Percentiles rank a stretch among this genome's conserved stretches.
Conservation (phyloP, 2,888 invertebrate genomes). For the Hipparchia sbordonii region DNA sequence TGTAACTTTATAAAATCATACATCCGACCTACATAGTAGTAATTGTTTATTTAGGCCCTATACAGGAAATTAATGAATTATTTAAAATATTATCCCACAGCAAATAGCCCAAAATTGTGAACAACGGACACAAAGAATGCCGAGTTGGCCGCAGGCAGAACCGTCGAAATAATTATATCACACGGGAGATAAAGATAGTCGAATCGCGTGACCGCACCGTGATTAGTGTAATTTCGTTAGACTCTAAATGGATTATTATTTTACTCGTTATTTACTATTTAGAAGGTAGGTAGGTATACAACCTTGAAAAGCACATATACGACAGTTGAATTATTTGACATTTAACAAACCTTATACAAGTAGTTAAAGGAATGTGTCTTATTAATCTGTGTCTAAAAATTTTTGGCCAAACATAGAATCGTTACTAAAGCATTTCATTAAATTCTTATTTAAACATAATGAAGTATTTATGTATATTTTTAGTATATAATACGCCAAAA, state of each 20-base stretch:
- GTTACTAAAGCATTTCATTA: constrained; percentile 5
- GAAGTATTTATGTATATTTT: constrained; percentile 19
- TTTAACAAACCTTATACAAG: not conserved
- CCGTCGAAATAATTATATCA: constrained; percentile 68
- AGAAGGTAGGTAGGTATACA: constrained; percentile 22
- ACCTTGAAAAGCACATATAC: constrained; percentile 25
- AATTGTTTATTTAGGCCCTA: not conserved
- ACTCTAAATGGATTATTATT: constrained; percentile 53
- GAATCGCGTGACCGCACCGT: constrained; percentile 72
- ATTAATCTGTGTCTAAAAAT: not conserved
- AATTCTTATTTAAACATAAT: not conserved
- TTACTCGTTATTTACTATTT: constrained; percentile 45
- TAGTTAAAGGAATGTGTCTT: not conserved
- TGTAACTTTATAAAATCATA: not conserved
- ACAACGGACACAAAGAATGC: constrained; percentile 57
- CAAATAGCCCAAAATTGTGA: constrained; percentile 37
- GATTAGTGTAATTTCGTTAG: constrained; percentile 76
- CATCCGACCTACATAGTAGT: too few relatives aligned
- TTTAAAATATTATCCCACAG: constrained; percentile 29
- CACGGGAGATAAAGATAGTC: constrained; percentile 68
- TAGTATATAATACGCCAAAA: constrained; percentile 29
- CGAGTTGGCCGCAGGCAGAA: constrained; percentile 60
- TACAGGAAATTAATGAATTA: not conserved
- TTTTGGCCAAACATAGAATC: not conserved
- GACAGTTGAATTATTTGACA: constrained; percentile 12